Evolutionary conservation across 1,140 invertebrate species (phyloP).

Genomic region (Watersipora subatra): DNA sequence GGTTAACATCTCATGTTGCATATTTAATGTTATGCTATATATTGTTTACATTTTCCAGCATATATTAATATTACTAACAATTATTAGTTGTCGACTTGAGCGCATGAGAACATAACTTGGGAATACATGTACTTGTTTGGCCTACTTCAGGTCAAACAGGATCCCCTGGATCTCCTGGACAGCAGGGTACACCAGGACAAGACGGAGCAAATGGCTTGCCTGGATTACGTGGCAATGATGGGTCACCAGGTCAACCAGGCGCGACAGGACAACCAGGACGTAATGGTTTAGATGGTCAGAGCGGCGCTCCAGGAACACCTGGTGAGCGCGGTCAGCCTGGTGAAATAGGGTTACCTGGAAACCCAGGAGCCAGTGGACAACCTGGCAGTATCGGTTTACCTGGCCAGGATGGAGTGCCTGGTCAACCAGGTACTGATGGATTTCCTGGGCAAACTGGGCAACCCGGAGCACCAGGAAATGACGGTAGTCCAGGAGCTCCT

Average conservation of each 20-base stretch:
- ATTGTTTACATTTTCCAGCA: too few relatives aligned
- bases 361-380: background rate
- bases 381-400: background rate
- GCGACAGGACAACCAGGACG: conserved; percentile 1
- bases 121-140: too few relatives aligned
- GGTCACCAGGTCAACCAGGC: background rate
- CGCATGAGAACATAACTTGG: too few relatives aligned
- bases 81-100: too few relatives aligned
- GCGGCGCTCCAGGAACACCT: background rate
- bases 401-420: background rate
- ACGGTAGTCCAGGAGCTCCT: background rate
- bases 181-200: conserved; percentile 54
- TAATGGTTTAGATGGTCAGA: conserved; percentile 5
- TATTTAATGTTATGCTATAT: too few relatives aligned
- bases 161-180: conserved; percentile 36
- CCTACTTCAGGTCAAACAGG: conserved; percentile 53
- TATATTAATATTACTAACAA: too few relatives aligned
- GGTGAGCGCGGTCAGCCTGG: background rate
- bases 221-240: background rate
- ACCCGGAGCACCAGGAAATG: conserved; percentile 1
- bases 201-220: background rate
- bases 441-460: background rate
- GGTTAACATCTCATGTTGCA: too few relatives aligned
- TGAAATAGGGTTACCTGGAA: background rate
- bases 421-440: background rate